These are phyloP conservation scores for Acanthisitta chloris DNA, from an alignment of 2,113 vertebrate species.

Conservation along the genomic window DNA sequence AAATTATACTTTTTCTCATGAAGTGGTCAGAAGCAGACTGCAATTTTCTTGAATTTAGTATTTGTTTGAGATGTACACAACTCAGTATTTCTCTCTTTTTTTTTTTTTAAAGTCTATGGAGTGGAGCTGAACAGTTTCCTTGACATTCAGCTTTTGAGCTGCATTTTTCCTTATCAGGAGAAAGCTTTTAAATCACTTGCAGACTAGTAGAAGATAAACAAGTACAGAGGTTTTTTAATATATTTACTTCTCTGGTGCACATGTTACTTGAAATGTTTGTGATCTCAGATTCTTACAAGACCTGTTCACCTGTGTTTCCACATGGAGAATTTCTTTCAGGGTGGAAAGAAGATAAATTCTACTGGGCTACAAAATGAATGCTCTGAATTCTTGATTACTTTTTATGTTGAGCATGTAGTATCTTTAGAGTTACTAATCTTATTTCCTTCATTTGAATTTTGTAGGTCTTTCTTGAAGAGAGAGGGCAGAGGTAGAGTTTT, in stretches of 20 bases:
- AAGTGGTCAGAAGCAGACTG: neutral
- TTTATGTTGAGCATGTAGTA: neutral
- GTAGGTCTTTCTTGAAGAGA: neutral
- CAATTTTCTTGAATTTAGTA: neutral
- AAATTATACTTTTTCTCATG: neutral
- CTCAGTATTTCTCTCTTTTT: rapidly evolving
- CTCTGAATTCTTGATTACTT: neutral
- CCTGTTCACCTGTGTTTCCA: neutral
- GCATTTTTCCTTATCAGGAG: neutral
- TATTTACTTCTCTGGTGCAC: neutral
- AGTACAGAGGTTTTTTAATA: neutral
- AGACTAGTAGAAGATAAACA: neutral
- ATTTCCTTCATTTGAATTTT: neutral
- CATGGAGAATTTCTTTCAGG: neutral
- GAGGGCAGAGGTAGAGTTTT: neutral
- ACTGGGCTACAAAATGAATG: neutral
- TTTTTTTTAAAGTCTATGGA: neutral
- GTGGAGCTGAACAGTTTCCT: neutral
- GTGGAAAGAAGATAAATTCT: neutral
- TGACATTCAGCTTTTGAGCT: neutral
- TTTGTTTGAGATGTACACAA: neutral
- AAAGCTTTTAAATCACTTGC: neutral
- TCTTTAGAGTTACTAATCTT: neutral
- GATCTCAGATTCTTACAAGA: neutral
- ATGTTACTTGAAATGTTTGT: neutral